Evolutionary conservation across 2,113 vertebrate genomes (phyloP), one percentile per base, ranked within the genome.

Genomic region (Periophthalmus modestus): DNA sequence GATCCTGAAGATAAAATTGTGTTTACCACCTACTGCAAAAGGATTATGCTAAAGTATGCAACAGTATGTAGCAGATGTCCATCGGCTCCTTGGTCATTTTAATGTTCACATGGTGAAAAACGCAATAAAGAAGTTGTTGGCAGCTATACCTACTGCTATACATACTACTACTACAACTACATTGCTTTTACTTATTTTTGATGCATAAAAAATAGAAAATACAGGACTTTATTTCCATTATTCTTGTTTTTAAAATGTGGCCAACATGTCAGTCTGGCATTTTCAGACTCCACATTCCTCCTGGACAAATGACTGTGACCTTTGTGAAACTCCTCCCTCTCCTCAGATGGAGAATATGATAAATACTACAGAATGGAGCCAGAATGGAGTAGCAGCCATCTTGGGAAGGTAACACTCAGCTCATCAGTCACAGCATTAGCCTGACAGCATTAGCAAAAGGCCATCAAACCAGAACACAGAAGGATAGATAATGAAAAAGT

Each of bases 231-330:
- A n/a, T 36, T 13, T 16, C 36, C 3, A 12, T 36, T 16, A 4
- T 3, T 7, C 14, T 36, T 16, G 2, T 36, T 63, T 34, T 63
- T 12, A 19, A 65, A 65, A 65, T n/a, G 62, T 19, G 9, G 10
- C 34, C 4, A 65, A 65, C 62, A 10, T 5, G 61, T 19, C 4
- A 1, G 11, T 34, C 18, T 33, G 23, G 10, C 33, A 18, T 63
- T 63, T 63, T 19, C 61, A 63, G 13, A 36, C 28, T 36, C 33
- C 16, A 63, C 36, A 18, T 63, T 36, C 16, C 15, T 19, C 28
- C n/a, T 67, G 79, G 80, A 87, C 85, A 84, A 88, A 89, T 50
- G 78, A 85, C 63, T 65, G 3, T 48, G 84, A 85, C 84, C 89
- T 89, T 90, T 15, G 16, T 33, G 59, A 80, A 57, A 3, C 54